Conservation (phyloP, 2,113 vertebrate species). For the Cyprinus carpio region DNA sequence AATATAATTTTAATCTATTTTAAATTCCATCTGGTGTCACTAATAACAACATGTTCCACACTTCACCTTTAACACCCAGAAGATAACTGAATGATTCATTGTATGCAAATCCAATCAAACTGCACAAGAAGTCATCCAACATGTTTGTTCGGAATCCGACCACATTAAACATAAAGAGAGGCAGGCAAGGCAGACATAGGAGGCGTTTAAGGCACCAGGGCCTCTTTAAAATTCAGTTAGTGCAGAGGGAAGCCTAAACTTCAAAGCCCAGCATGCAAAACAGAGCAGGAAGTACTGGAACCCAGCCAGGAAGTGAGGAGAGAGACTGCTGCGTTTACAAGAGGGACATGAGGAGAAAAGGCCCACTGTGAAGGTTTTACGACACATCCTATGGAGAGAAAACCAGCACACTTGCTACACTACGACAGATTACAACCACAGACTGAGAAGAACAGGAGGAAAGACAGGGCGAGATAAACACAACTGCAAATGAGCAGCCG, state of each 20-base stretch:
- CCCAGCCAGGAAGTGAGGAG: conserved; percentile 36
- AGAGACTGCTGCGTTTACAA: conserved; percentile 20
- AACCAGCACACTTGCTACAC: neutral
- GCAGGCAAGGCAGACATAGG: conserved; percentile 1
- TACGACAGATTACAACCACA: conserved; percentile 3
- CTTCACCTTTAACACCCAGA: neutral
- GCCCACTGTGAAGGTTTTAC: conserved; percentile 5
- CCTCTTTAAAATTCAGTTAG: conserved; percentile 43
- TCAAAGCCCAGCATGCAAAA: conserved; percentile 57
- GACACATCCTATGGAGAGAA: conserved; percentile 22
- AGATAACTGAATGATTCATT: no score
- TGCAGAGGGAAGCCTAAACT: conserved; percentile 48
- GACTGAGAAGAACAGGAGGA: conserved; percentile 22
- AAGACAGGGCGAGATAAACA: neutral
- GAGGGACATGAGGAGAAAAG: conserved; percentile 8
- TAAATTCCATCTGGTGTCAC: neutral
- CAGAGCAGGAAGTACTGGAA: conserved; percentile 49
- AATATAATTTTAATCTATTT: neutral
- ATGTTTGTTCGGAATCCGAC: neutral
- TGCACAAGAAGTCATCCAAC: neutral
- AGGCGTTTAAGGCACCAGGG: neutral
- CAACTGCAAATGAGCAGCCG: neutral
- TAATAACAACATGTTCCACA: neutral
- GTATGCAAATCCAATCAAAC: neutral
- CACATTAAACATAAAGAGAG: neutral